Conservation (phyloP, 2,888 invertebrate species). For the Xylocampa areola region DNA sequence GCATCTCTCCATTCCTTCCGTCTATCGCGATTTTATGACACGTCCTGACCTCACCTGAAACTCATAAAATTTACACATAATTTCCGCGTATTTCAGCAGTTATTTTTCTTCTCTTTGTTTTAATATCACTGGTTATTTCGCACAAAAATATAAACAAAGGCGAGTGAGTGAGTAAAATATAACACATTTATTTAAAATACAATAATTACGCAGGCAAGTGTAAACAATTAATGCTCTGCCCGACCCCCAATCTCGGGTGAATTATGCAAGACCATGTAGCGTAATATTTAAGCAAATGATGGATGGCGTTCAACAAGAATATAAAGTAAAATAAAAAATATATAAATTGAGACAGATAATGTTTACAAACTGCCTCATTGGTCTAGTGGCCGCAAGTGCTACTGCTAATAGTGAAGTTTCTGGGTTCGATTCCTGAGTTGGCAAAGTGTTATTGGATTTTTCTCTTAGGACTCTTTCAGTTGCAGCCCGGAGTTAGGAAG, state of each 20-base stretch:
- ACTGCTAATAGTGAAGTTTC: no score
- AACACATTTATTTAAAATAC: slow-evolving; percentile 36
- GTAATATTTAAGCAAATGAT: slow-evolving; percentile 60
- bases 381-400: no score
- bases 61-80: no score
- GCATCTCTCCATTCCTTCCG: no score
- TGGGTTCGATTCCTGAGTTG: no score
- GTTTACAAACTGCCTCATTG: no score
- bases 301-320: slow-evolving; percentile 38
- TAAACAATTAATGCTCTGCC: slow-evolving; percentile 36
- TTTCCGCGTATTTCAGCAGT: no score
- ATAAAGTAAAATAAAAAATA: slow-evolving; percentile 2
- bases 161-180: slow-evolving; percentile 11
- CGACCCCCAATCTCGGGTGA: slow-evolving; percentile 44
- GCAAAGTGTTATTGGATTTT: no score
- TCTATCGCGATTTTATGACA: no score
- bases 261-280: slow-evolving; percentile 60
- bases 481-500: no score
- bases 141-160: not conserved
- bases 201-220: slow-evolving; percentile 37
- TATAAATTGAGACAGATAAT: not conserved
- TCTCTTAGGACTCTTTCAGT: no score
- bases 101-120: not conserved
- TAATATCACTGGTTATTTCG: not conserved
- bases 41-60: no score